Evolutionary conservation across 2,113 vertebrate genomes (phyloP).

Genomic region (Ameiurus melas): DNA sequence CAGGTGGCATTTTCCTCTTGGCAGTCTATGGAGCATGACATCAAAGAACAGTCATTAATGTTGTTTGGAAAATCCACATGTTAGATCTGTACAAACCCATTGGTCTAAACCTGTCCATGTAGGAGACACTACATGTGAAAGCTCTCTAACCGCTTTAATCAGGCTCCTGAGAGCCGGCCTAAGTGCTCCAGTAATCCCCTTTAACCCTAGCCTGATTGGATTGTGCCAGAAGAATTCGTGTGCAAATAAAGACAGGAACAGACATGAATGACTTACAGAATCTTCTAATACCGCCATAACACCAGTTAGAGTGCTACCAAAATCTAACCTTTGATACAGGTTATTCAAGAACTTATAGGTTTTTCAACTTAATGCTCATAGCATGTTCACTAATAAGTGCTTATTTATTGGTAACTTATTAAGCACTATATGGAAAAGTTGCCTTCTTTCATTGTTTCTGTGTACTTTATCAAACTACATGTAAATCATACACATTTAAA

Average conservation of each 20-base stretch:
- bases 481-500: neutral
- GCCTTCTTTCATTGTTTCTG: neutral
- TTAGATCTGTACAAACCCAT: slow-evolving; percentile 19
- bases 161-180: slow-evolving; percentile 37
- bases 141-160: slow-evolving; percentile 49
- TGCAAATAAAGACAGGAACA: slow-evolving; percentile 39
- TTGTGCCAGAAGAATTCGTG: slow-evolving; percentile 43
- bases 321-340: slow-evolving; percentile 3
- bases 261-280: slow-evolving; percentile 21
- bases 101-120: slow-evolving; percentile 36
- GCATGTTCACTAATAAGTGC: neutral
- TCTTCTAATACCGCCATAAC: slow-evolving; percentile 13
- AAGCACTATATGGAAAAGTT: neutral
- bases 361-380: slow-evolving; percentile 1
- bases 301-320: slow-evolving; percentile 3
- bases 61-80: neutral
- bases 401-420: slow-evolving; percentile 4
- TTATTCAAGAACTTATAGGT: neutral
- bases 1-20: neutral
- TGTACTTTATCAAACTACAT: neutral
- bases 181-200: slow-evolving; percentile 48
- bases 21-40: slow-evolving; percentile 17
- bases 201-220: slow-evolving; percentile 53
- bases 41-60: neutral
- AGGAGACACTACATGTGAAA: slow-evolving; percentile 42